Base-by-base conservation (phyloP, 1,140 invertebrate genomes). In the Hetaerina americana region DNA sequence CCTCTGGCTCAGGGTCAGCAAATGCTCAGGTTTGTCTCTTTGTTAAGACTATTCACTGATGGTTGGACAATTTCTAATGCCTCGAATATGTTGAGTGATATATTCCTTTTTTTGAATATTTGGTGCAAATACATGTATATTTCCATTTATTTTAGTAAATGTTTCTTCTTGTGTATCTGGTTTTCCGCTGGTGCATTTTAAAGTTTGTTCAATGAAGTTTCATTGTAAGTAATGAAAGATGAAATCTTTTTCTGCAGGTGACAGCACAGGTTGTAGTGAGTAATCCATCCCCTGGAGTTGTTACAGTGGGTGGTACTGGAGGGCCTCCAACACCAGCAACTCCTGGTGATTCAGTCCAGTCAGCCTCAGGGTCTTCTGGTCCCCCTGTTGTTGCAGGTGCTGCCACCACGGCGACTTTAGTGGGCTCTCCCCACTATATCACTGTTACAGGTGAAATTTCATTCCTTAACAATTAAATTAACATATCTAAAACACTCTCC, bases 361-460 rank as follows among this genome's bases (percentile, higher is more conserved):
- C 40, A 57, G 40, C 22, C 40, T 57, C 40, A 57, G 40, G 40
- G 2, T 57, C 40, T 57, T 71, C 73, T 26, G 72, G 57, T 27
- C 69, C 70, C 40, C 27, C 68, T 71, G 71, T 29, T 12, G 70
- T 68, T 66, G 49, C 69, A 72, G 70, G 66, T 24, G 70, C 71
- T 8, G 66, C 69, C 12, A 66, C 69, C 27, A 27, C 71, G 18
- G 27, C 71, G 18, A 70, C 75, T 25, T 76, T 76, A 26, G 76
- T 77, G 3, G 81, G 80, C 69, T 83, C 83, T 22, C 81, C 83
- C 15, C 84, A 85, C 71, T 84, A 83, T 70, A 84, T 84, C 68
- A 84, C 83, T 70, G 84, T 85, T 69, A 83, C 84, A 79, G 84
- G 84, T 84, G 78, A 74, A 71, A 73, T 5, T n/a, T 28, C 29